These are phyloP conservation scores for Slavum lentiscoides DNA, from an alignment of 2,888 invertebrate species.

Conservation along the genomic window DNA sequence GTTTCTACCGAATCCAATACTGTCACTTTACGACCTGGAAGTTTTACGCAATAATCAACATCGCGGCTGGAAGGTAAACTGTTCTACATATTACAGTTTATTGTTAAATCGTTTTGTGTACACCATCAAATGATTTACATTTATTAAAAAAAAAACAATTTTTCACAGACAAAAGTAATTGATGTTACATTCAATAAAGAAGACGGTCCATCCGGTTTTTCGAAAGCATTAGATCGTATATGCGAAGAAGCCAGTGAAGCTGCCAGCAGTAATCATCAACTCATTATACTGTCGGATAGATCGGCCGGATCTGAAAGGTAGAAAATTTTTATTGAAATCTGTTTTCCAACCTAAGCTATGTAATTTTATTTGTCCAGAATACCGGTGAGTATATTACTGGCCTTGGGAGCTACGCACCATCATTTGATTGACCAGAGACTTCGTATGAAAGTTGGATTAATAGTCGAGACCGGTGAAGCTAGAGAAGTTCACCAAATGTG, in stretches of 20 bases:
- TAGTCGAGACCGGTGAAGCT: constrained; percentile 95
- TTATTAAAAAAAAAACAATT: constrained; percentile 2
- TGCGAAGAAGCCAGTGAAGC: constrained; percentile 81
- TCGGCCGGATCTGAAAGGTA: constrained; percentile 63
- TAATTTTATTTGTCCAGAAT: constrained; percentile 61
- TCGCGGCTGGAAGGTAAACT: constrained; percentile 78
- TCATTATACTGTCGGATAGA: constrained; percentile 83
- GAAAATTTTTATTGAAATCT: constrained; percentile 36
- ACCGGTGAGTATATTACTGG: constrained; percentile 80
- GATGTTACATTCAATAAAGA: constrained; percentile 84
- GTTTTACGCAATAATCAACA: constrained; percentile 81
- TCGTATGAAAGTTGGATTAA: constrained; percentile 92
- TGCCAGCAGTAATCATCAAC: constrained; percentile 76
- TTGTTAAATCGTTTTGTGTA: not conserved
- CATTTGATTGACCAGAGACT: constrained; percentile 91
- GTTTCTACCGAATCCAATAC: constrained; percentile 90
- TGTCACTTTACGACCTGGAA: constrained; percentile 87
- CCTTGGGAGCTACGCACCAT: constrained; percentile 93
- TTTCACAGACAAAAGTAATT: constrained; percentile 71
- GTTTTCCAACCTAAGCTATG: not conserved
- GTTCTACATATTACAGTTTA: not conserved
- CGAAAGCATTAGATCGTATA: constrained; percentile 77
- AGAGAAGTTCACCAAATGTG: constrained; percentile 91
- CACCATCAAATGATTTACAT: not conserved
- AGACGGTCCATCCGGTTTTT: constrained; percentile 76